Percentiles rank a stretch among this genome's conserved stretches.
These are phyloP conservation scores for Seriola aureovittata DNA, from an alignment of 2,113 vertebrate genomes.

Conservation along the genomic window DNA sequence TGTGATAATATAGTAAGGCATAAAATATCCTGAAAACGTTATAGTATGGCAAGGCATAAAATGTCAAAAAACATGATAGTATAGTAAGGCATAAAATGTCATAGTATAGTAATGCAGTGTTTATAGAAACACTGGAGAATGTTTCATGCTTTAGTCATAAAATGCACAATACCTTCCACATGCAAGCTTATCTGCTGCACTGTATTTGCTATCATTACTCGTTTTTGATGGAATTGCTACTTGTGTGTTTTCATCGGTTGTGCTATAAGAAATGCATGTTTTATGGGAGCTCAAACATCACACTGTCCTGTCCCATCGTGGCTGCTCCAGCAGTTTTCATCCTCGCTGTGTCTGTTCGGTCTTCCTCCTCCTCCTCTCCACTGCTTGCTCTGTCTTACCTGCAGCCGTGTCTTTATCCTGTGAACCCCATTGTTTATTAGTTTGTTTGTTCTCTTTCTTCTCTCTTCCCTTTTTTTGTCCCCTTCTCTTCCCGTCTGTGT, in stretches of 20 bases:
- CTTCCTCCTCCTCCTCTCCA: conserved; percentile 43
- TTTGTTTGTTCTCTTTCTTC: conserved; percentile 89
- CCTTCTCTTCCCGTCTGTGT: conserved; percentile 87
- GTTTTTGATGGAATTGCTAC: neutral
- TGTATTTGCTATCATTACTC: neutral
- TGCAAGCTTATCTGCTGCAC: neutral
- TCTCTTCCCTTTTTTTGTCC: conserved; percentile 84
- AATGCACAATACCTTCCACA: too few species aligned
- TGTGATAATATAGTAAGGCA: too few species aligned
- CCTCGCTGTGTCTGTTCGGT: conserved; percentile 23
- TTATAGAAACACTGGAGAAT: too few species aligned
- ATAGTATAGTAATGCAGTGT: too few species aligned
- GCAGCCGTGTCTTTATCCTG: conserved; percentile 76
- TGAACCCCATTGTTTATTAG: conserved; percentile 90
- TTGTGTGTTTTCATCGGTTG: neutral
- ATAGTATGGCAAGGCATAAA: too few species aligned
- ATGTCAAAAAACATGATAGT: too few species aligned
- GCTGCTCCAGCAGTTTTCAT: conserved; percentile 43
- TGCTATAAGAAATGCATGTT: conserved; percentile 44
- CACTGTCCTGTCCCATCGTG: neutral
- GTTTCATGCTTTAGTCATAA: too few species aligned
- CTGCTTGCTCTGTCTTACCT: conserved; percentile 77
- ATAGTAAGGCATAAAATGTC: too few species aligned
- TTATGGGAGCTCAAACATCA: neutral
- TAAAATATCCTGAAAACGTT: too few species aligned